These are phyloP conservation scores for Mastomys coucha DNA, from an alignment of 2,113 vertebrate species.

Conservation along the genomic window DNA sequence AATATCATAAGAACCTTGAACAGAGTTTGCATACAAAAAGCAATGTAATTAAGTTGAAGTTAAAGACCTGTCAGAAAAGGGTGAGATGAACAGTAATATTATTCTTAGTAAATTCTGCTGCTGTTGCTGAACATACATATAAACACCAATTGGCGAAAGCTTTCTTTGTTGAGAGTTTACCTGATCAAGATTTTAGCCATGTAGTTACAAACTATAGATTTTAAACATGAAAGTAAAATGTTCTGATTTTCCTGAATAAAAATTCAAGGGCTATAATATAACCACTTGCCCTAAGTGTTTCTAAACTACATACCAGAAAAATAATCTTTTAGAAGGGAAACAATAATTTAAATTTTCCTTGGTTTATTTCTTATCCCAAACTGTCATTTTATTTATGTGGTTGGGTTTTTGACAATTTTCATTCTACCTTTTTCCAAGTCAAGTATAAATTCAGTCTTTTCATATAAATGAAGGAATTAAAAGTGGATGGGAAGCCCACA, in stretches of 20 bases:
- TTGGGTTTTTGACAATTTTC: background rate
- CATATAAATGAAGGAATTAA: background rate
- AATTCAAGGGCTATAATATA: constrained; percentile 20
- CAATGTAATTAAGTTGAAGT: constrained; percentile 81
- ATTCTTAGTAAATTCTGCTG: constrained; percentile 37
- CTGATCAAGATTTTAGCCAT: constrained; percentile 45
- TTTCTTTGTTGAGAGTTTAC: constrained; percentile 40
- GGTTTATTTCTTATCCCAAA: constrained; percentile 7
- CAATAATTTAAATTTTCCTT: background rate
- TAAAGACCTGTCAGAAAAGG: constrained; percentile 65
- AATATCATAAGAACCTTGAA: constrained; percentile 74
- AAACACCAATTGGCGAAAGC: accelerated
- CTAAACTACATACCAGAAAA: background rate
- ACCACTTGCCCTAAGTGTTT: background rate
- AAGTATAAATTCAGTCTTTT: constrained; percentile 41
- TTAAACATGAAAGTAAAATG: background rate
- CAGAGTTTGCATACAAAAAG: constrained; percentile 81
- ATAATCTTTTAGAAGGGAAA: background rate
- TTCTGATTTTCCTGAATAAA: background rate
- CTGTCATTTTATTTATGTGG: constrained; percentile 20
- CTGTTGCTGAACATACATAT: background rate
- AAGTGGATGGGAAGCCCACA: background rate
- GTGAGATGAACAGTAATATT: constrained; percentile 69
- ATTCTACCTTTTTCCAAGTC: background rate
- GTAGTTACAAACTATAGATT: constrained; percentile 49